A percentile compares a stretch with the other conserved stretches of the same genome.
Evolutionary conservation across 2,797 vertebrate species (phyloP).

Genomic region (Crocidura indochinensis): DNA sequence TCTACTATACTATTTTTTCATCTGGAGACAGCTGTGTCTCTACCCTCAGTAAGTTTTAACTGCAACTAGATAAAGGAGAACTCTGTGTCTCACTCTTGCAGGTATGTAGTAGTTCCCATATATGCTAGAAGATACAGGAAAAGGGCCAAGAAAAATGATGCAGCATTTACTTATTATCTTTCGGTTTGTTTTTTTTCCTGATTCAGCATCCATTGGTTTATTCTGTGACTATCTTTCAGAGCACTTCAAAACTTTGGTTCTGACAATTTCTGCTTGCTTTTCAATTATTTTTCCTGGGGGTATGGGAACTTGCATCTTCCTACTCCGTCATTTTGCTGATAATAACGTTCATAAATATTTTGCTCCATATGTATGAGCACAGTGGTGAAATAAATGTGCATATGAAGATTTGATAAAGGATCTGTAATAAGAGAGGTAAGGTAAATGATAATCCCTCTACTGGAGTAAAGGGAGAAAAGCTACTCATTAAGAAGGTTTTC

Average conservation of each 20-base stretch:
- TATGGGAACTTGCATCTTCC: not conserved
- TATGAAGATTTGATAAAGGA: not conserved
- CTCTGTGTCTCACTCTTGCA: not conserved
- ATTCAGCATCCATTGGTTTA: not conserved
- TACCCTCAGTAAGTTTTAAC: not conserved
- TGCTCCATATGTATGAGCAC: not conserved
- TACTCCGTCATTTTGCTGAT: not conserved
- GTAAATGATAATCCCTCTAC: not conserved
- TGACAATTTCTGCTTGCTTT: not conserved
- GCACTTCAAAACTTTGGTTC: not conserved
- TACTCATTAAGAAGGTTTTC: not conserved
- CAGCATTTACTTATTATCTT: not conserved
- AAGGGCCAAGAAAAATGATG: not conserved
- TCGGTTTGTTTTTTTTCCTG: not conserved
- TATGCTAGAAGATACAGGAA: not conserved
- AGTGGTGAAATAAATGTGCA: not conserved
- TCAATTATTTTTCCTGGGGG: not conserved
- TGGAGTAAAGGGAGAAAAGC: fast-evolving
- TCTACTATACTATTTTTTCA: too few relatives aligned
- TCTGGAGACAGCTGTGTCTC: not conserved
- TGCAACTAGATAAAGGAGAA: not conserved
- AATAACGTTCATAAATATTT: not conserved
- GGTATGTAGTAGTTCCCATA: not conserved
- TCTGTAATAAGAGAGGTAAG: not conserved
- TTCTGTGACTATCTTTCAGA: not conserved